These are phyloP conservation scores for Hucho hucho DNA, from an alignment of 2,113 vertebrate genomes.

Conservation along the genomic window DNA sequence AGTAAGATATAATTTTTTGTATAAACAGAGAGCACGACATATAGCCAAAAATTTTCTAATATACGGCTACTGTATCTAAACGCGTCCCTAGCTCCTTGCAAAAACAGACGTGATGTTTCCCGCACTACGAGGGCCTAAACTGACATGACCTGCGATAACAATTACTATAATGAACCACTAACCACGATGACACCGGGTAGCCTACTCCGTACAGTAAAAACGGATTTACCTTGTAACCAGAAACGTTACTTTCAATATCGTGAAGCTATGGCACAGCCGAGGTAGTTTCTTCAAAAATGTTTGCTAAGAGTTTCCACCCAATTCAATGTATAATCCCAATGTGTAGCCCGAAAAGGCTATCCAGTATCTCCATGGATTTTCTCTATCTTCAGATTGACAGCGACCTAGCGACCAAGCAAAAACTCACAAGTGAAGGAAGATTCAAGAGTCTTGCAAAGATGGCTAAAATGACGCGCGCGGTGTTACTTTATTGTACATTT, in stretches of 20 bases:
- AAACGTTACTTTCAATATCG: slow-evolving; percentile 1
- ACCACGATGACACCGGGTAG: not conserved
- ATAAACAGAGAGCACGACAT: not conserved
- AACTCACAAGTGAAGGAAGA: slow-evolving; percentile 23
- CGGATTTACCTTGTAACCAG: slow-evolving; percentile 39
- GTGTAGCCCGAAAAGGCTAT: slow-evolving; percentile 34
- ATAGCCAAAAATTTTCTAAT: not conserved
- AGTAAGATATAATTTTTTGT: not conserved
- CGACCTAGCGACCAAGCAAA: slow-evolving; percentile 10
- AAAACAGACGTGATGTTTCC: not conserved
- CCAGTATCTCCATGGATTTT: slow-evolving; percentile 49
- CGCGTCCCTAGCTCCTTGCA: not conserved
- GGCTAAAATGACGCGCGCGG: slow-evolving; percentile 30
- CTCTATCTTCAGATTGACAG: slow-evolving; percentile 56
- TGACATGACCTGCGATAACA: slow-evolving; percentile 16
- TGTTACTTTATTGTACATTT: slow-evolving; percentile 52
- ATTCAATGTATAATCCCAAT: slow-evolving; percentile 63
- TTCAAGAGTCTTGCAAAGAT: slow-evolving; percentile 21
- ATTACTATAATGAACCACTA: slow-evolving; percentile 6
- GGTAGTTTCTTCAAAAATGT: not conserved
- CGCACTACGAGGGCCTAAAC: not conserved
- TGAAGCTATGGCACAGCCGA: slow-evolving; percentile 5
- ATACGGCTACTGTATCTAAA: not conserved
- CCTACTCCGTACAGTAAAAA: not conserved
- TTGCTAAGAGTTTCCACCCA: slow-evolving; percentile 32